Conservation (phyloP, 2,113 vertebrate species). For the Macrotus californicus region DNA sequence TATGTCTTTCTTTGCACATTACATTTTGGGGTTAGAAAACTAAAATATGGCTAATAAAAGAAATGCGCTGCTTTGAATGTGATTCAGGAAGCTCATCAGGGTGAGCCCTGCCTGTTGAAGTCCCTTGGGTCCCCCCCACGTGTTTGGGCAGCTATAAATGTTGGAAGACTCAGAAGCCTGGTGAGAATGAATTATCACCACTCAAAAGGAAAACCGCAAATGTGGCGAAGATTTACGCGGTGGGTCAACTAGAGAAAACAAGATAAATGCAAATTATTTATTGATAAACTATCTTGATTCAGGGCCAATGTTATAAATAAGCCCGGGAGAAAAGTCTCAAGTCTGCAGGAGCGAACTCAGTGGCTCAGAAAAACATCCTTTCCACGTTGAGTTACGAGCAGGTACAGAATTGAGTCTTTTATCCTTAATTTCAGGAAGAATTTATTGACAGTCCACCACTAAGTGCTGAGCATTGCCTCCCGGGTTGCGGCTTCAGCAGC, state of each 20-base stretch:
- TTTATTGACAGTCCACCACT: not conserved
- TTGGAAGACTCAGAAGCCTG: not conserved
- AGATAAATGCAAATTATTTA: slow-evolving; percentile 68
- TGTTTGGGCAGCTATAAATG: not conserved
- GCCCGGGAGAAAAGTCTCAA: not conserved
- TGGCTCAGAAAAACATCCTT: not conserved
- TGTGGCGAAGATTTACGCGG: slow-evolving; percentile 36
- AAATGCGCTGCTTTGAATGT: not conserved
- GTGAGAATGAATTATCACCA: slow-evolving; percentile 55
- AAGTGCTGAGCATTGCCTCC: not conserved
- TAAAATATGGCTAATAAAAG: not conserved
- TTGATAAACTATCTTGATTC: slow-evolving; percentile 61
- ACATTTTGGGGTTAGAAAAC: not conserved
- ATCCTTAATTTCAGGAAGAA: not conserved
- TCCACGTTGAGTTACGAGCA: not conserved
- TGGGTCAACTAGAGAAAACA: slow-evolving; percentile 21
- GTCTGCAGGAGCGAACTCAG: not conserved
- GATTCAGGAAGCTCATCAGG: not conserved
- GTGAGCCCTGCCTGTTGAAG: not conserved
- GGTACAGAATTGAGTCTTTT: not conserved
- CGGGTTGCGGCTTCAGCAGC: not conserved
- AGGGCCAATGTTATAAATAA: slow-evolving; percentile 48
- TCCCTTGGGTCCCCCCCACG: not conserved
- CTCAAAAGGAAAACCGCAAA: slow-evolving; percentile 40
- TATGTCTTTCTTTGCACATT: not conserved